Evolutionary conservation across 2,797 vertebrate species (phyloP), one percentile per base, ranked within the genome.

Genomic region (Tamandua tetradactyla): DNA sequence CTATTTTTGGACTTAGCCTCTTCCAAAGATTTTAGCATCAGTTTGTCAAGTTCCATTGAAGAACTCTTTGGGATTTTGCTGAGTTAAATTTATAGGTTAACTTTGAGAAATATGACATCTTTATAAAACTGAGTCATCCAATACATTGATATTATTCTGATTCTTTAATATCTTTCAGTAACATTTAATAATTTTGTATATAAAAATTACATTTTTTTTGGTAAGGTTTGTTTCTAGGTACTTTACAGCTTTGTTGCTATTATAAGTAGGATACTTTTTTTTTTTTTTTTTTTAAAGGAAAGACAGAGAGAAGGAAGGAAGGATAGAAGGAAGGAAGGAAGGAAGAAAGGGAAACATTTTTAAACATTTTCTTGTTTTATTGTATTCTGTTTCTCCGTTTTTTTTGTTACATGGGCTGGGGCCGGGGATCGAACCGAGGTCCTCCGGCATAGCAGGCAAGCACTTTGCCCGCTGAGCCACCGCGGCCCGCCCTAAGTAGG

Each of bases 131-230:
- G 47, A 85, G 8, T 86, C 32, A 86, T 44, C 40, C 15, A 59
- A 64, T 69, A 57, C n/a, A 57, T 89, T 64, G 79, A 88, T 86
- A 66, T 61, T 74, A 87, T 75, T 83, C 66, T 80, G 52, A 90
- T 86, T 95, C 89, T 76, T 85, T 95, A 75, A 55, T 83, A 80
- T 71, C 72, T 55, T 93, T 93, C n/a, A 42, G 44, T 74, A 66
- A 78, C 55, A 42, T 85, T 95, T 79, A 61, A 42, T 90, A 87
- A 79, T 82, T 93, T 91, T 87, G 69, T 59, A 76, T 89, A 74
- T 80, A 85, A 94, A 84, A 75, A 25, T 18, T 79, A 27, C 32
- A 30, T n/a, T 13, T 82, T 49, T 90, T 62, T 76, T 61, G 83
- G 42, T 52, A 82, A 82, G 42, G 30, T 47, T 57, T 47, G 55